These are phyloP conservation scores for Ormyrus labotus DNA, from an alignment of 2,888 invertebrate species.

Conservation along the genomic window DNA sequence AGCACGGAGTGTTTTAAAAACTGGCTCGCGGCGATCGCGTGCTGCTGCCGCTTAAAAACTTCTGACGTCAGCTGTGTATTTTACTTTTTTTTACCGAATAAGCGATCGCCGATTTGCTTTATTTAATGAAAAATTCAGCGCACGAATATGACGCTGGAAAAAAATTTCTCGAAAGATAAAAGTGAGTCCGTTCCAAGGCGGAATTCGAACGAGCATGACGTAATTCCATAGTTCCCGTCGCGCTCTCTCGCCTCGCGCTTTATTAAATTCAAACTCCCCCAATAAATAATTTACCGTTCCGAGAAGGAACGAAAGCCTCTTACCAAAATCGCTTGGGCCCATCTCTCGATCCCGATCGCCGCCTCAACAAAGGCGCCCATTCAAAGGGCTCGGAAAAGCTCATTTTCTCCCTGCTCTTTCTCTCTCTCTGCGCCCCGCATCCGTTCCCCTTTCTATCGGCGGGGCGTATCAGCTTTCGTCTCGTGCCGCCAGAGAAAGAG, in stretches of 20 bases:
- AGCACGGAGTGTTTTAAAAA: slow-evolving; percentile 35
- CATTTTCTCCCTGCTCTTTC: slow-evolving; percentile 14
- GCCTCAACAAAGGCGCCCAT: too few relatives aligned
- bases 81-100: neutral
- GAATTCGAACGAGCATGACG: too few relatives aligned
- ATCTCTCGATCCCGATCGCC: neutral
- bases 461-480: slow-evolving; percentile 54
- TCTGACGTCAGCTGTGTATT: neutral
- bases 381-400: slow-evolving; percentile 23
- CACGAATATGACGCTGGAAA: too few relatives aligned
- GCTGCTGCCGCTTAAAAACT: slow-evolving; percentile 10
- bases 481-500: slow-evolving; percentile 54
- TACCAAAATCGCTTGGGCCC: neutral
- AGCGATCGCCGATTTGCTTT: too few relatives aligned
- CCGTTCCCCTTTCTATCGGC: neutral
- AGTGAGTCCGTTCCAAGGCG: too few relatives aligned
- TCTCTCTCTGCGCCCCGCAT: neutral
- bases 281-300: neutral
- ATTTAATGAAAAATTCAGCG: too few relatives aligned
- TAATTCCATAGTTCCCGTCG: too few relatives aligned
- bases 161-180: too few relatives aligned
- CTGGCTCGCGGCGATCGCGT: slow-evolving; percentile 38
- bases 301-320: neutral
- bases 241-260: too few relatives aligned
- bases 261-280: too few relatives aligned